Base-by-base conservation (phyloP, 2,888 invertebrate genomes). In the Oscheius onirici region DNA sequence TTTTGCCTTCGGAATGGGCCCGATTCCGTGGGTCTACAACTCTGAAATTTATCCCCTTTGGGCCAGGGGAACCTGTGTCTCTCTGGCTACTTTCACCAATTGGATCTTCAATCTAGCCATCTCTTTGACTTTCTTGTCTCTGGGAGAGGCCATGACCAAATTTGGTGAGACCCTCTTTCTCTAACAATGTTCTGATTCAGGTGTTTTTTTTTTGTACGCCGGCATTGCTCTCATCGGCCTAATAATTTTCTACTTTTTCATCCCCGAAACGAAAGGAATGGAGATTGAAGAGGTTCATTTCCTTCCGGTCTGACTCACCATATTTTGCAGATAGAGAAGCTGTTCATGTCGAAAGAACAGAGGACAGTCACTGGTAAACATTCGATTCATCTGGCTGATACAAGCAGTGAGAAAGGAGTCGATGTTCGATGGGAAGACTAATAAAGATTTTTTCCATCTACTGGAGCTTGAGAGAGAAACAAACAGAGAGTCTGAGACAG, bases 1-100 rank as follows among this genome's bases (percentile, higher is more conserved):
- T 34, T 80, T 71, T 41, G 44, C 81, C 6, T 69, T 70, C 17
- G 78, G 79, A 44, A 15, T 54, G 86, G 90, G 90, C n/a, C 89
- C 90, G 2, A 90, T 90, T 89, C 90, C 90, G 2, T 91, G 91
- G 91, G 90, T 90, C 3, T 89, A 90, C 73, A 90, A 90, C 82
- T 89, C 90, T 0, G 90, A 91, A 83, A 90, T 91, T 65, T 90
- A 90, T 80, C 90, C 90, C 0, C 83, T 89, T 60, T 90, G 90
- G 90, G 90, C 90, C 2, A 57, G 91, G 24, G 88, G 90, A 54
- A 89, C 90, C 0, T 89, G 90, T 44, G 86, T 85, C 34, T 80
- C 86, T 1, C 73, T 86, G n/a, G 69, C 84, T 1, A 86, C 86
- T 0, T 79, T 83, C 1, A 84, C 88, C 52, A 91, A 91, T 82